Evolutionary conservation across 2,888 invertebrate species (phyloP).

Genomic region (Sipha maydis): DNA sequence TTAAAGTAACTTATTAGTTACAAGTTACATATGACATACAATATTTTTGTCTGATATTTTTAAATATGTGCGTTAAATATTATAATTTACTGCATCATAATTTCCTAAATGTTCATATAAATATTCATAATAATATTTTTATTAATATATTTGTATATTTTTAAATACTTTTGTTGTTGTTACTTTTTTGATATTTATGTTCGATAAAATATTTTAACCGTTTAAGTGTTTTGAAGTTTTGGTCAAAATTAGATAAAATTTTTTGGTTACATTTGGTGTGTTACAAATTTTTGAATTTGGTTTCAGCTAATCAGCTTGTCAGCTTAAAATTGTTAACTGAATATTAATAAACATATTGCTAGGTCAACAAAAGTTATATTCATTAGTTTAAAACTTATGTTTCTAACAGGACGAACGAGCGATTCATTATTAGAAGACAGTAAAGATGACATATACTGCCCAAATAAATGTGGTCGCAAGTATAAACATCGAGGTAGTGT

Average conservation of each 20-base stretch:
- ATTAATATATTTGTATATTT: not conserved
- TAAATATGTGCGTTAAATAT: not conserved
- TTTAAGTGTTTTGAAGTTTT: not conserved
- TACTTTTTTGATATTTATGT: not conserved
- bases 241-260: not conserved
- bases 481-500: slow-evolving; percentile 64
- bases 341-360: slow-evolving; percentile 8
- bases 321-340: slow-evolving; percentile 40
- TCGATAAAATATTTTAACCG: not conserved
- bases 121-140: not conserved
- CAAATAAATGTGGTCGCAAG: slow-evolving; percentile 64
- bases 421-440: slow-evolving; percentile 34
- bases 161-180: not conserved
- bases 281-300: slow-evolving; percentile 36
- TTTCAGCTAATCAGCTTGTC: slow-evolving; percentile 58
- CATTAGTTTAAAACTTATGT: slow-evolving; percentile 40
- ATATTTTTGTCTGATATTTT: not conserved
- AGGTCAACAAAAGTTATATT: not conserved
- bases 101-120: not conserved
- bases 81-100: not conserved
- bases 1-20: slow-evolving; percentile 63
- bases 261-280: slow-evolving; percentile 16
- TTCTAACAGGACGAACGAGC: slow-evolving; percentile 47
- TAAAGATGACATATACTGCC: slow-evolving; percentile 54
- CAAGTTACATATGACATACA: slow-evolving; percentile 56